Evolutionary conservation across 2,888 invertebrate genomes (phyloP), one percentile per base, ranked within the genome.

Genomic region (Synergus umbraculus): DNA sequence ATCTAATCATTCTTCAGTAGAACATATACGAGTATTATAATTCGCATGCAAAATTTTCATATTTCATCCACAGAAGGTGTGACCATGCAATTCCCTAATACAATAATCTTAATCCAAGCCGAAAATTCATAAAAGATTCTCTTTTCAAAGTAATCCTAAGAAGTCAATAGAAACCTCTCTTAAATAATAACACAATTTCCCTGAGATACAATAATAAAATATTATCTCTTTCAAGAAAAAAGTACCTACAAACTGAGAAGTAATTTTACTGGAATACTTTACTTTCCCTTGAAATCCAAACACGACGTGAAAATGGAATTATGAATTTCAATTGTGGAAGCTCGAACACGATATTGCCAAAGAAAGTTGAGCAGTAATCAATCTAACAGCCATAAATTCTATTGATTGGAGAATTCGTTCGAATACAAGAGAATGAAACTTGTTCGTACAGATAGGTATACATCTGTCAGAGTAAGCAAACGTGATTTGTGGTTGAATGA

Each of bases 401-500:
- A 66, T 66, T 64, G 66, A 78, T 67, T 78, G 78, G 66, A 67
- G 67, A 54, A 67, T 78, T 78, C 54, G 78, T 67, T 58, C 54
- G 78, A 67, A 67, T 37, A 67, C 22, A 54, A 58, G 43, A 18
- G 46, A 46, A 43, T 37, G 65, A 46, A 15, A 41, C 41, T 10
- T 64, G 15, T 66, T 66, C 37, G 43, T 66, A 41, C n/a, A 66
- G 65, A 43, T 43, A 43, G 76, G 41, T 54, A 46, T 76, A 63
- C 76, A 63, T 76, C 63, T 63, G 76, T 76, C 76, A 63, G 60
- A 76, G 77, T 63, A 67, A 63, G 78, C 63, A 78, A 78, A 78
- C 73, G 78, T 78, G 78, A 76, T 79, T 82, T 83, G 82, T 79
- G 80, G 83, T 66, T 77, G 81, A 84, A 83, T 80, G 80, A 85